These are phyloP conservation scores for Torymus auratus DNA, from an alignment of 2,888 invertebrate genomes.

Conservation along the genomic window DNA sequence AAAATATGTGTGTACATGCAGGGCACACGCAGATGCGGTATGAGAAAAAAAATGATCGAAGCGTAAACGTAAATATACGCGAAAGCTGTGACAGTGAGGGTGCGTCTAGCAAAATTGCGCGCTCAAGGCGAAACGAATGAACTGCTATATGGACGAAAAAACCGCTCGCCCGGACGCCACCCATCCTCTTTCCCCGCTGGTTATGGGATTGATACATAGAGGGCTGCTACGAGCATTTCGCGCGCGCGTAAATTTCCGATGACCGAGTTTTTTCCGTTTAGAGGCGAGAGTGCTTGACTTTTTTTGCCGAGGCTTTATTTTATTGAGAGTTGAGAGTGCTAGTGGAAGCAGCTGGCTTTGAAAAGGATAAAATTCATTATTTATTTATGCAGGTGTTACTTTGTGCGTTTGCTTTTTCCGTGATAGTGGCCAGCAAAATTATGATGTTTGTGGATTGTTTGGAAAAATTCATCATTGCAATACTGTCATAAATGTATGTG, in stretches of 20 bases:
- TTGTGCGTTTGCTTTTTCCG: not conserved
- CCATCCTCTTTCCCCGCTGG: not conserved
- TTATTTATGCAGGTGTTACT: not conserved
- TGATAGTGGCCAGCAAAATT: too few species aligned
- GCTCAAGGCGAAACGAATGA: conserved; percentile 50
- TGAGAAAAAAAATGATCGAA: not conserved
- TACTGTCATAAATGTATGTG: too few species aligned
- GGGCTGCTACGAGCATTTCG: conserved; percentile 6
- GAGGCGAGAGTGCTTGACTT: not conserved
- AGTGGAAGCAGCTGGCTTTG: not conserved
- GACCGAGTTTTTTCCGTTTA: conserved; percentile 14
- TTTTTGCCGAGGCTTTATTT: not conserved
- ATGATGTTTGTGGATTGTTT: too few species aligned
- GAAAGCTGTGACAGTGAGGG: not conserved
- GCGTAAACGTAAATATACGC: too few species aligned
- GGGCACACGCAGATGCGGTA: not conserved
- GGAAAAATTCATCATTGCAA: too few species aligned
- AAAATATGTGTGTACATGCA: too few species aligned
- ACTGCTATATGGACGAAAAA: not conserved
- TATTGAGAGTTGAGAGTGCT: too few species aligned
- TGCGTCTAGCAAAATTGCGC: not conserved
- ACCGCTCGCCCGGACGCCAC: too few species aligned
- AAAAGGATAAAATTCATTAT: not conserved
- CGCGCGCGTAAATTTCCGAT: conserved; percentile 34
- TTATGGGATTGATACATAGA: conserved; percentile 46